Base-by-base conservation (phyloP, 2,113 vertebrate species). In the Elgaria multicarinata region DNA sequence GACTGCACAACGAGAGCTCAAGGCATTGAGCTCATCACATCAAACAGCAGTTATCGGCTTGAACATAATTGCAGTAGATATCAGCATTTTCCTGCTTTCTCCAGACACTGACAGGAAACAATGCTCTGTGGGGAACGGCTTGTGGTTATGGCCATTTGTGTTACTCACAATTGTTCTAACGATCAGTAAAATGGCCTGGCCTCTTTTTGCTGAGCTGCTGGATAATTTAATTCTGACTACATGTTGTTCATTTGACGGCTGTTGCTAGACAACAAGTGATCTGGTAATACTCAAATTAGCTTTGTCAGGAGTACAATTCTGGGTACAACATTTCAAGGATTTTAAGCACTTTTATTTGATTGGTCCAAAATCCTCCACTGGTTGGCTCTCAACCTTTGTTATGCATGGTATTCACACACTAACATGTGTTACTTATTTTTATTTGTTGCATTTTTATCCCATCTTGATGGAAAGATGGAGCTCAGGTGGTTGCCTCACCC, bases 241-340 rank as follows among this genome's bases (percentile, higher is more conserved):
- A 24, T 74, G 50, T 44, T 74, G 36, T 58, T 62, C 50, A 28
- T 72, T n/a, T 82, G 26, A 55, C 44, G n/a, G 53, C 64, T 39
- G 81, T 77, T 89, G 33, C 81, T 89, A 89, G 88, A 77, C 46
- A 81, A 58, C 46, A 88, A 74, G n/a, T 20, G 24, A 58, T 81
- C 14, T 55, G 26, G 26, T 83, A 28, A 36, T 62, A 62, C 33
- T 75, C 44, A 72, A 42, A 36, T 26, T 7, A 44, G 42, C 71
- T 67, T 50, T 36, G 33, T 24, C 74, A 64, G 42, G 33, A 22
- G 50, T 31, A 20, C 64, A 16, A 55, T 58, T 44, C 78, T 72
- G 64, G 33, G 24, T 66, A 36, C 44, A n/a, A 9, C 3, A 46
- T 36, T 46, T 71, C 18, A 26, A 76, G 1, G 4, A 72, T 22